phyloP scores from a whole-genome alignment of 1,140 invertebrate species.

The Pygmarrhopalites habei region DNA sequence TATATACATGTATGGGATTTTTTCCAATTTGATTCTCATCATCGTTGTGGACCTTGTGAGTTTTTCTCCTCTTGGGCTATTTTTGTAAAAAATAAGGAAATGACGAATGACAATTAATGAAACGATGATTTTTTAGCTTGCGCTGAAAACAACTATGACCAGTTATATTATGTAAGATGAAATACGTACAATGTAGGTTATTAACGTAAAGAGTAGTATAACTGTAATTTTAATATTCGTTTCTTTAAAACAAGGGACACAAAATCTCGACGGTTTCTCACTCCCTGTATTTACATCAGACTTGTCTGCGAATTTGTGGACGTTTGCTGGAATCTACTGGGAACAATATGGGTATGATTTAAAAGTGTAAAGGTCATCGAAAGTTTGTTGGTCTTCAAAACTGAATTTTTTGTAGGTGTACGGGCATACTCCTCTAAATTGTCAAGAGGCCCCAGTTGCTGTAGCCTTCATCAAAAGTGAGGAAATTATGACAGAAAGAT shows the following conservation, averaged over 20 bases:
- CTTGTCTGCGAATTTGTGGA: constrained; percentile 65
- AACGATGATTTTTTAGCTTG: too few species aligned
- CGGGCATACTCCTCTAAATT: constrained; percentile 33
- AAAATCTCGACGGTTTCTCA: constrained; percentile 42
- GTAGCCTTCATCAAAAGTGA: constrained; percentile 31
- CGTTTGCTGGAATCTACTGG: constrained; percentile 65
- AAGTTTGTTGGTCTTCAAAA: too few species aligned
- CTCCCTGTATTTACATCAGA: constrained; percentile 44
- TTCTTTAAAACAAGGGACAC: too few species aligned
- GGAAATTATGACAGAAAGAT: too few species aligned
- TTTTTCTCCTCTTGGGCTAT: too few species aligned
- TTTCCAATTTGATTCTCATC: constrained; percentile 41
- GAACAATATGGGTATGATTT: too few species aligned
- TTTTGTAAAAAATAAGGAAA: too few species aligned
- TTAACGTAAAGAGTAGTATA: too few species aligned
- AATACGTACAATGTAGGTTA: too few species aligned
- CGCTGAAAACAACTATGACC: constrained; percentile 43
- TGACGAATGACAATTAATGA: too few species aligned
- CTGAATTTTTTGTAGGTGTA: constrained; percentile 79
- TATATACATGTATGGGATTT: constrained; percentile 38
- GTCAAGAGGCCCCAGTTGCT: constrained; percentile 17
- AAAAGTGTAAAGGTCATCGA: too few species aligned
- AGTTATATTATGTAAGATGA: constrained; percentile 47
- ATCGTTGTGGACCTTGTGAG: constrained; percentile 40
- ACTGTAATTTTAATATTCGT: too few species aligned